Evolutionary conservation across 2,797 vertebrate genomes (phyloP), one percentile per base, ranked within the genome.

Genomic region (Chromis chromis): DNA sequence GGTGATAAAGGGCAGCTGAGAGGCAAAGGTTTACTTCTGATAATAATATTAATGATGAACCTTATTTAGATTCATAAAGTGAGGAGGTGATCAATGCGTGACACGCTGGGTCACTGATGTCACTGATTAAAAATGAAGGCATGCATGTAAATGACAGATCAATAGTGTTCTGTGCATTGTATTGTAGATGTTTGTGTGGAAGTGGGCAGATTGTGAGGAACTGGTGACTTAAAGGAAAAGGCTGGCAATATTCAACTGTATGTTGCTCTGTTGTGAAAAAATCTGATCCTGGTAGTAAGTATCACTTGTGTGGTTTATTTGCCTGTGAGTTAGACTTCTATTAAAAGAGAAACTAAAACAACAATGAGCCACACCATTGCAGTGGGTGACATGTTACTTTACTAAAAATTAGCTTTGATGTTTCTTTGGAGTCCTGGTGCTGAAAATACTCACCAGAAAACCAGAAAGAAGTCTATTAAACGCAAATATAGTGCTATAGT

Each of bases 11-110:
- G 73, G 70, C 70, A 86, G 70, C 70, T 40, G 49, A 60, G 46
- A 74, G 71, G 64, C 70, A 66, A 39, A 65, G 72, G 66, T 84
- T 84, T 67, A 55, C 70, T 71, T 68, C 60, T 33, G 56, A 64
- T 78, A 74, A 92, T 88, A 94, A 92, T 94, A 93, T 93, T 89
- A 79, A 91, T 91, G 86, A 93, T 78, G 74, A 84, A 80, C 88
- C 86, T 92, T 82, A 85, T 93, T 93, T 89, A 86, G 82, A 80
- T 4, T 39, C 54, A 63, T 83, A 86, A 72, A 65, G 67, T 74
- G 83, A 63, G 83, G 78, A 78, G 81, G 67, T 31, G 82, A 85
- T 89, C 89, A 79, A 64, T 53, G 76, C 61, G 73, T 82, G 83
- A 76, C 53, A 75, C 50, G 4, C 83, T 76, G 75, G 89, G 57